Percentiles rank a stretch among this genome's conserved stretches.
Conservation (phyloP, 2,797 vertebrate genomes). For the Anguilla pacifica region DNA sequence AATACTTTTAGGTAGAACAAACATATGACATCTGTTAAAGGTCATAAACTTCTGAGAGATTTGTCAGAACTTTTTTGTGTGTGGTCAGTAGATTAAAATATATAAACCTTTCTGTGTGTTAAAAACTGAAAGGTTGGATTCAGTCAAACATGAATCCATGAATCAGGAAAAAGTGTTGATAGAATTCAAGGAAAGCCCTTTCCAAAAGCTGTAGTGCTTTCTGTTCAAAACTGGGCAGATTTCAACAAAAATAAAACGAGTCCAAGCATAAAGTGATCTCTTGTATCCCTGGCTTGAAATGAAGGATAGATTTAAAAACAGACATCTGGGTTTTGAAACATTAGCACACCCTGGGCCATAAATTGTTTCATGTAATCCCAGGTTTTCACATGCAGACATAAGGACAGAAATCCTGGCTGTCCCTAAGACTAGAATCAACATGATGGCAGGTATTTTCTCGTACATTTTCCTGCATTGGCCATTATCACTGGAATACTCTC, state of each 20-base stretch:
- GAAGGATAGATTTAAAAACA: too few relatives aligned
- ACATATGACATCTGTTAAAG: background rate
- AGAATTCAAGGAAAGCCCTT: too few relatives aligned
- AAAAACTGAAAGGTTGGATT: background rate
- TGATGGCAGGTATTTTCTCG: background rate
- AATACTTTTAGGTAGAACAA: background rate
- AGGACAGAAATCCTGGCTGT: background rate
- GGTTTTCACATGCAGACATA: background rate
- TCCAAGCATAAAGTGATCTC: too few relatives aligned
- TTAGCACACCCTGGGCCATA: too few relatives aligned
- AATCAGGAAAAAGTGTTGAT: background rate
- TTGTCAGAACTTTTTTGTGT: background rate
- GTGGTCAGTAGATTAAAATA: background rate
- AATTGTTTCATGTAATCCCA: too few relatives aligned
- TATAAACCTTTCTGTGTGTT: background rate
- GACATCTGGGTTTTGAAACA: too few relatives aligned
- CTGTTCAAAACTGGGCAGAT: too few relatives aligned
- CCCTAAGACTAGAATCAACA: background rate
- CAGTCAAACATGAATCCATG: background rate
- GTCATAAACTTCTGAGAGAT: background rate
- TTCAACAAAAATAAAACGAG: too few relatives aligned
- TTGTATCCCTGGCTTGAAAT: too few relatives aligned
- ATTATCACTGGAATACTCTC: background rate
- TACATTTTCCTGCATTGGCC: background rate
- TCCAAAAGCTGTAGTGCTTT: too few relatives aligned